phyloP scores from a whole-genome alignment of 1,140 invertebrate species.

The Philaenus spumarius region DNA sequence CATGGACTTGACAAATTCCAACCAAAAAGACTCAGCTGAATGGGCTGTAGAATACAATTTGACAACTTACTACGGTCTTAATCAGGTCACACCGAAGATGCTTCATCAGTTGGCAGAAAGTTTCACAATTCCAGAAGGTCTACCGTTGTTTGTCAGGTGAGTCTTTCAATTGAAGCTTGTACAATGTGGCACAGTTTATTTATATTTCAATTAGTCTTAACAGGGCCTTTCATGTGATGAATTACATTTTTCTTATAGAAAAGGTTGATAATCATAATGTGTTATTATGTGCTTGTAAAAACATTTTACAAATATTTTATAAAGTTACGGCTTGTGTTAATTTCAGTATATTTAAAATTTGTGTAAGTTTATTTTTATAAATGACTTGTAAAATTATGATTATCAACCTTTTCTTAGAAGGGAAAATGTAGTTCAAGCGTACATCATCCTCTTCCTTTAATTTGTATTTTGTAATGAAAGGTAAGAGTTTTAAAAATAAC shows the following conservation, averaged over 20 bases:
- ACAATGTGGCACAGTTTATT: not conserved
- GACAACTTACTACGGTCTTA: conserved; percentile 63
- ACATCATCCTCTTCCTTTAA: too few species aligned
- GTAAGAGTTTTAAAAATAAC: too few species aligned
- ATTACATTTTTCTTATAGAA: not conserved
- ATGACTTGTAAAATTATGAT: too few species aligned
- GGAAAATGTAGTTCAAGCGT: too few species aligned
- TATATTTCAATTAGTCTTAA: not conserved
- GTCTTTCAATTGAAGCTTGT: not conserved
- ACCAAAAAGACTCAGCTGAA: conserved; percentile 54
- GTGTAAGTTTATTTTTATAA: too few species aligned
- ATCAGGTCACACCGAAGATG: conserved; percentile 56
- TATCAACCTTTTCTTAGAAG: too few species aligned
- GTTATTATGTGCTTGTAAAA: too few species aligned
- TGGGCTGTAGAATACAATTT: conserved; percentile 78
- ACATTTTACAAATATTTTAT: too few species aligned
- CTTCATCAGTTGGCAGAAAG: conserved; percentile 68
- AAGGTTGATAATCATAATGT: too few species aligned
- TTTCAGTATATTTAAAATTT: too few species aligned
- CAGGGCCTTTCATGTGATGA: not conserved
- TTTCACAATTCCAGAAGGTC: conserved; percentile 41
- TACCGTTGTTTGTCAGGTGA: conserved; percentile 12
- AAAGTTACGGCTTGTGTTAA: too few species aligned
- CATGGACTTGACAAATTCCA: conserved; percentile 70
- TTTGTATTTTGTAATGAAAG: too few species aligned